Base-by-base conservation (phyloP, 2,888 invertebrate genomes). In the Erynnis tages region DNA sequence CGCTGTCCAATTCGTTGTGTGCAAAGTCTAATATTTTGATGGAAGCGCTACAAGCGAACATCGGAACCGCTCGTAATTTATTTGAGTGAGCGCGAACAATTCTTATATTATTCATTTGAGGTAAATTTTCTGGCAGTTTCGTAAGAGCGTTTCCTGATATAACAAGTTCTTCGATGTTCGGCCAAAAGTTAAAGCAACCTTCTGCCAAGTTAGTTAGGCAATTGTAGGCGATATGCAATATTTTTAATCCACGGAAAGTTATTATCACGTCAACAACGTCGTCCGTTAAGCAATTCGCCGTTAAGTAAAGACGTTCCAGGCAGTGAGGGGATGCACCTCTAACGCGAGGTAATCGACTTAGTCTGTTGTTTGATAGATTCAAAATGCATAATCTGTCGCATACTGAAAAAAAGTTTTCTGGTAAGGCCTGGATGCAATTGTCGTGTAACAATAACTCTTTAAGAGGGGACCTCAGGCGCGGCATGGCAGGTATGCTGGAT, bases 71-170 rank as follows among this genome's bases (percentile, higher is more conserved):
- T 58, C 94, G 91, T 46, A 96, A 81, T 62, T 94, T 91, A 77
- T 96, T 96, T 0, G 96, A 96, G 79, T 96, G 96, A 3, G 96
- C 93, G 63, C 96, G 90, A 44, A 97, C 86, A 10, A 96, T 93
- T 63, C 92, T 91, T 19, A 97, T 89, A 68, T 94, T 93, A 55
- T 91, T 91, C 48, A 96, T 76, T 59, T 91, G 91, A 7, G 94
- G 93, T 54, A 96, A 91, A 70, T 93, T 93, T 61, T 94, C 94
- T 0, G 96, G 96, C 48, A 96, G 86, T 66, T 91, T 92, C 25
- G 93, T 91, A 46, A 97, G 86, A 68, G 93, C 92, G 71, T 97
- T 97, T 23, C 96, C 96, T 1, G 96, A 96, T 38, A 96, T 69
- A 1, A 96, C 93, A 23, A 97, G 76, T 69, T 96, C 96, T 82